These are phyloP conservation scores for Leuctra nigra DNA, from an alignment of 2,888 invertebrate genomes.

Conservation along the genomic window DNA sequence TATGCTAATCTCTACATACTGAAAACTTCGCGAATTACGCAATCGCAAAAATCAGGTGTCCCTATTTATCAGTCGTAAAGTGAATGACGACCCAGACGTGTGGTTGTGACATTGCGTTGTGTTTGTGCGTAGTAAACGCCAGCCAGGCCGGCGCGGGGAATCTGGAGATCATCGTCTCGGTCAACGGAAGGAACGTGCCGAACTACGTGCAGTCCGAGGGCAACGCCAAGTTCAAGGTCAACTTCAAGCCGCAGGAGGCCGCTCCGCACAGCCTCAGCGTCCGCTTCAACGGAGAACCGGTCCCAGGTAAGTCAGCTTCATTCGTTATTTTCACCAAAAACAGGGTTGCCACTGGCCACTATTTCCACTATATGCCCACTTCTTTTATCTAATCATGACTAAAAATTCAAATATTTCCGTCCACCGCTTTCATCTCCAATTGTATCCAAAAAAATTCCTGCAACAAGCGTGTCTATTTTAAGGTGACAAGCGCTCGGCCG, in stretches of 20 bases:
- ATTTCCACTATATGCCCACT: not conserved
- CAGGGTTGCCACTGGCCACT: not conserved
- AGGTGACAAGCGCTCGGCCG: too few relatives aligned
- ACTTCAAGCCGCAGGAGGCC: conserved; percentile 94
- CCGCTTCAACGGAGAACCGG: conserved; percentile 62
- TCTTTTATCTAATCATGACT: too few relatives aligned
- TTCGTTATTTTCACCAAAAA: not conserved
- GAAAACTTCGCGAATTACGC: too few relatives aligned
- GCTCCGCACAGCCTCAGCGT: conserved; percentile 89
- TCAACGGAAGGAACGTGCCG: conserved; percentile 93
- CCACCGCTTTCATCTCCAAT: too few relatives aligned
- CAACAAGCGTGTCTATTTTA: too few relatives aligned
- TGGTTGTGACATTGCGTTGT: too few relatives aligned
- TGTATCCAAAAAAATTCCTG: too few relatives aligned
- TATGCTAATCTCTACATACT: too few relatives aligned
- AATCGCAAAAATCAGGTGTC: too few relatives aligned
- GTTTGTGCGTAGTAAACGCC: conserved; percentile 53
- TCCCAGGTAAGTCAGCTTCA: conserved; percentile 46
- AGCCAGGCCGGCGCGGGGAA: conserved; percentile 81
- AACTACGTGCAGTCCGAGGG: conserved; percentile 98
- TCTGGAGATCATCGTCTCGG: conserved; percentile 94
- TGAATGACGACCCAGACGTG: too few relatives aligned
- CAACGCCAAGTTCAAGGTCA: conserved; percentile 88
- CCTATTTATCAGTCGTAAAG: too few relatives aligned
- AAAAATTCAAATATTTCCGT: too few relatives aligned